A percentile compares a stretch with the other conserved stretches of the same genome.
phyloP scores from a whole-genome alignment of 2,113 vertebrate genomes.

The Indicator maculatus region DNA sequence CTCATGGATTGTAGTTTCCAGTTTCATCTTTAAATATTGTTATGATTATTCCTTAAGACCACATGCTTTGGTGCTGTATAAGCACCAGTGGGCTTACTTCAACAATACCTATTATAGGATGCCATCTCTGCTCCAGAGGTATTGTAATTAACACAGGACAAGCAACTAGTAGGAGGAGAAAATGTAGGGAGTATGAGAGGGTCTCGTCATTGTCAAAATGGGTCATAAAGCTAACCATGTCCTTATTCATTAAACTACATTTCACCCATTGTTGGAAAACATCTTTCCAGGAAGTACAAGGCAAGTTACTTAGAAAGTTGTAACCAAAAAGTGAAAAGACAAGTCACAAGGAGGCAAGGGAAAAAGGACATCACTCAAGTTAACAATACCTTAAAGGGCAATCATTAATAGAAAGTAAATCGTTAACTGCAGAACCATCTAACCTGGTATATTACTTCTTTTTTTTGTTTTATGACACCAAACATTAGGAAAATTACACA shows the following conservation, averaged over 20 bases:
- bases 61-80: background rate
- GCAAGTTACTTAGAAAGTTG: background rate
- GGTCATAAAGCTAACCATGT: background rate
- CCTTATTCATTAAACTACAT: background rate
- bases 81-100: background rate
- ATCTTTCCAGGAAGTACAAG: background rate
- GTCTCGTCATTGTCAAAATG: background rate
- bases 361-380: background rate
- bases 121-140: background rate
- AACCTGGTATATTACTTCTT: constrained; percentile 22
- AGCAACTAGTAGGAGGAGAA: background rate
- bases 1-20: background rate
- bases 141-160: background rate
- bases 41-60: background rate
- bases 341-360: background rate
- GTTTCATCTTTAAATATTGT: background rate
- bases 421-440: background rate
- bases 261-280: background rate
- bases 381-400: background rate
- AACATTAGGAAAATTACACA: constrained; percentile 47
- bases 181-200: background rate
- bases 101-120: background rate
- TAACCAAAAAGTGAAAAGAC: background rate
- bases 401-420: background rate
- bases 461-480: constrained; percentile 59